A percentile compares a stretch with the other conserved stretches of the same genome.
phyloP scores from a whole-genome alignment of 92 coral and sea anemone species.

The Montipora capitata region DNA sequence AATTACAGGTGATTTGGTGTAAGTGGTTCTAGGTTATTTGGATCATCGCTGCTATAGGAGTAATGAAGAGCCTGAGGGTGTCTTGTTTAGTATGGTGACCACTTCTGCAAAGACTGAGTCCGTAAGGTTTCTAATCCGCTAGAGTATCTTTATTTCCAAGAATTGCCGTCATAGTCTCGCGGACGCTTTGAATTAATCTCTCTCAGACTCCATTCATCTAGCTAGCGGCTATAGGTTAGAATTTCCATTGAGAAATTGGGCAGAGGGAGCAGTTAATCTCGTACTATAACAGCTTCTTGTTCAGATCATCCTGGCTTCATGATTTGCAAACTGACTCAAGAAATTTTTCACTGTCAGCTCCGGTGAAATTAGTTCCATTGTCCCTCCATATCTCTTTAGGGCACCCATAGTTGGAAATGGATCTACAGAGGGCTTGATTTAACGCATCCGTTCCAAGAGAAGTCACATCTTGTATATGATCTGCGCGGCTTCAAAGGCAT shows the following conservation, averaged over 20 bases:
- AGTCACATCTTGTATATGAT: slow-evolving; percentile 75
- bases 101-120: too few species aligned
- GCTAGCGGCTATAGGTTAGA: slow-evolving; percentile 52
- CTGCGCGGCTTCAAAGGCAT: slow-evolving; percentile 60
- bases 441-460: slow-evolving; percentile 61
- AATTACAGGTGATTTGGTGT: too few species aligned
- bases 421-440: slow-evolving; percentile 45
- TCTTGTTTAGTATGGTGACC: too few species aligned
- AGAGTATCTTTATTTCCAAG: too few species aligned
- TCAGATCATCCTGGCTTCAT: slow-evolving; percentile 1
- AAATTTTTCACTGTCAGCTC: slow-evolving; percentile 42
- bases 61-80: too few species aligned
- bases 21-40: too few species aligned
- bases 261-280: slow-evolving; percentile 18
- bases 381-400: slow-evolving; percentile 61
- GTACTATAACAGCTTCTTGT: not conserved
- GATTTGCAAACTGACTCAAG: not conserved
- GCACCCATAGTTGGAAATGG: slow-evolving; percentile 2
- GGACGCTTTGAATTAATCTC: not conserved
- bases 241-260: slow-evolving; percentile 23
- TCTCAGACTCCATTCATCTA: slow-evolving; percentile 39
- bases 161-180: too few species aligned
- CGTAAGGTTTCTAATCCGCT: too few species aligned
- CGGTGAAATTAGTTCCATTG: slow-evolving; percentile 54
- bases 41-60: too few species aligned